Percentiles rank a stretch among this genome's conserved stretches.
These are phyloP conservation scores for Apodemus sylvaticus DNA, from an alignment of 2,113 vertebrate genomes.

Conservation along the genomic window DNA sequence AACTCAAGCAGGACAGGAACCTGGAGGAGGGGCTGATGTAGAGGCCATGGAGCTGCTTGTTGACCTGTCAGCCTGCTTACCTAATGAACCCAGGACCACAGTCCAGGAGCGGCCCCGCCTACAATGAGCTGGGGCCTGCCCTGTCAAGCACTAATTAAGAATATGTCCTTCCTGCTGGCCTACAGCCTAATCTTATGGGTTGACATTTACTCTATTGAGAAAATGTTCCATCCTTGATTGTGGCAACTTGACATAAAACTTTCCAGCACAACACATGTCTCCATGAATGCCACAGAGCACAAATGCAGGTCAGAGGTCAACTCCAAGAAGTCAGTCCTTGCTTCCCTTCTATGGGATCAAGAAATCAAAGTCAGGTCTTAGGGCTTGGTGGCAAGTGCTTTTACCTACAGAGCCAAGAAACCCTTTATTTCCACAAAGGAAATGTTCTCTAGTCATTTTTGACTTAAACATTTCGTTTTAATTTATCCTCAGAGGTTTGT, in stretches of 20 bases:
- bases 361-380: background rate
- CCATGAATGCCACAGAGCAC: background rate
- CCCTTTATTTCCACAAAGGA: background rate
- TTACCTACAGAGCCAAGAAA: background rate
- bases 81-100: background rate
- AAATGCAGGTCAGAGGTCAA: background rate
- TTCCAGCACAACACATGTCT: background rate
- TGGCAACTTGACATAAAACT: background rate
- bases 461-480: slow-evolving; percentile 15
- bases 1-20: background rate
- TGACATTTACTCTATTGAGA: background rate
- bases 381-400: background rate
- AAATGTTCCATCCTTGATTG: background rate
- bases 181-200: background rate
- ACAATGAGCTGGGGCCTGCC: background rate
- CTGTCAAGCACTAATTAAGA: background rate
- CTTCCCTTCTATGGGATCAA: background rate
- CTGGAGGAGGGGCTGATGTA: background rate
- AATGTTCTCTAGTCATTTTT: background rate
- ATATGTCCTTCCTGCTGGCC: background rate
- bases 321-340: background rate
- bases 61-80: background rate
- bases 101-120: background rate
- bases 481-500: background rate
- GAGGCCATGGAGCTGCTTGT: background rate